A percentile compares a stretch with the other conserved stretches of the same genome.
Conservation (phyloP, 2,113 vertebrate genomes). For the Campylomormyrus tamandua region DNA sequence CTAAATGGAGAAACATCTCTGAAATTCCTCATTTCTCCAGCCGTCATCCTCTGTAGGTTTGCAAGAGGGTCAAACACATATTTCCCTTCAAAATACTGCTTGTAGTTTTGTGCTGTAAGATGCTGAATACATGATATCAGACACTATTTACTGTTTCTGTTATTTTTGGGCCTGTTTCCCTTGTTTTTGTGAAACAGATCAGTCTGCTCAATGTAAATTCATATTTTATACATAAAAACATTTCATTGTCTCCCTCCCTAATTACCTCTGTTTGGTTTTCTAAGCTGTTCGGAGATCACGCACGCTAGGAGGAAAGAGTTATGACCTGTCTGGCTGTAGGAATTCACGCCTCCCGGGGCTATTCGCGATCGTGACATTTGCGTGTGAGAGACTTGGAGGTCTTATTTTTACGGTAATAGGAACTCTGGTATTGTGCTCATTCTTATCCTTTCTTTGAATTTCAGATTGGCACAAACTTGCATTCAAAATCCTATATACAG, state of each 20-base stretch:
- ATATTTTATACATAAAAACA: constrained; percentile 3
- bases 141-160: background rate
- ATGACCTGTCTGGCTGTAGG: background rate
- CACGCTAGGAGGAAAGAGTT: background rate
- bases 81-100: background rate
- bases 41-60: background rate
- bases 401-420: background rate
- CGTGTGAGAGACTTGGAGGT: background rate
- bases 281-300: background rate
- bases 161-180: background rate
- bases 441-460: background rate
- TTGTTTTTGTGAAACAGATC: background rate
- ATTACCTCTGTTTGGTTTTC: background rate
- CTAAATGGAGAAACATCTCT: background rate
- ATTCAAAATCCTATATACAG: background rate
- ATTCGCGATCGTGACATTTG: background rate
- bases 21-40: background rate
- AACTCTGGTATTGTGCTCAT: background rate
- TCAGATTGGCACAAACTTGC: background rate
- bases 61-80: background rate
- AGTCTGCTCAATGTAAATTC: background rate
- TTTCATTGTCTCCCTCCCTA: background rate
- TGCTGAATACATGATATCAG: background rate
- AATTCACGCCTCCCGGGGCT: background rate
- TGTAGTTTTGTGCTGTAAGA: background rate